Base-by-base conservation (phyloP, 2,797 vertebrate genomes). In the Anabacerthia variegaticeps region DNA sequence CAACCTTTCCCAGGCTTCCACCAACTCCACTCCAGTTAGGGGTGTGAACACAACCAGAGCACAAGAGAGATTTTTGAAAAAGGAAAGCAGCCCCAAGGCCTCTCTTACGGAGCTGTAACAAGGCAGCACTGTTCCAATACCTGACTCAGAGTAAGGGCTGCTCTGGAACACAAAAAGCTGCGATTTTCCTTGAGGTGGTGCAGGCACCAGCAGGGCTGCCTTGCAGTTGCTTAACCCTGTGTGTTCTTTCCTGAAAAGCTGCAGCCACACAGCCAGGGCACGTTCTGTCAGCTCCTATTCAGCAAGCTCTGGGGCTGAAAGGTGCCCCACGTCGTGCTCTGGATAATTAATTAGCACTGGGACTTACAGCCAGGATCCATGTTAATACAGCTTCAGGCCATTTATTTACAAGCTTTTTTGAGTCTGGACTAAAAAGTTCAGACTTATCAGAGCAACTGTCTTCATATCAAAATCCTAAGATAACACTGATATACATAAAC, bases 91-190 rank as follows among this genome's bases (percentile, higher is more conserved):
- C 69, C 74, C 43, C 12, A 2, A 52, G 9, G 24, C 37, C 30
- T 73, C 12, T 21, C 79, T 89, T 17, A 32, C 32, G 32, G 44
- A 85, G 20, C 37, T 28, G 7, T 21, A 95, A 95, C 92, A 92
- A 90, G 76, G 88, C 80, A 85, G 80, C 74, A 22, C 77, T 73
- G 77, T 76, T 95, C 67, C 80, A 79, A 74, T 51, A 88, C 66
- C 89, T 86, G 73, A 80, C 54, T 55, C 49, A 48, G 88, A 75
- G 54, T 28, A 65, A 83, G 48, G 61, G 52, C 85, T 2, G 1
- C 55, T 66, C 20, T 44, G 63, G 72, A 20, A 81, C 52, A 63
- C 16, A 41, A 65, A 87, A 56, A 52, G 76, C 75, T 43, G 66
- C 56, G 61, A 54, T 55, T 80, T 74, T 72, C 78, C 79, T 65